Evolutionary conservation across 2,888 invertebrate species (phyloP).

Genomic region (Spatulosminthurus flaviceps): DNA sequence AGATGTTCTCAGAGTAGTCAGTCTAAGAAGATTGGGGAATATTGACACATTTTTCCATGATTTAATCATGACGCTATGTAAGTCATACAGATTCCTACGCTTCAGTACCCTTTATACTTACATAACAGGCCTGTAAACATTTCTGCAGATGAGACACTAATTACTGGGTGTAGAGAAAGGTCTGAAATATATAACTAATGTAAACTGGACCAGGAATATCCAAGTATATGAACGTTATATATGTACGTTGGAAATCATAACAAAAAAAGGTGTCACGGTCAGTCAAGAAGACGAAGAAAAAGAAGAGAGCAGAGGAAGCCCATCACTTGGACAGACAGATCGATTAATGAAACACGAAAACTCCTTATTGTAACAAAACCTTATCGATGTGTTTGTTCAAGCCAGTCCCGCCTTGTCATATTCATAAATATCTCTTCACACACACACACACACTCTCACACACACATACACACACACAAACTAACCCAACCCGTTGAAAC

Average conservation of each 20-base stretch:
- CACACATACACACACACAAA: too few relatives aligned
- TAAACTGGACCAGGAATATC: too few relatives aligned
- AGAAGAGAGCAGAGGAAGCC: background rate
- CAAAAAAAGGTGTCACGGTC: constrained; percentile 18
- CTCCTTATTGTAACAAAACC: constrained; percentile 18
- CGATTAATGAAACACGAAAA: constrained; percentile 9
- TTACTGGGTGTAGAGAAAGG: too few relatives aligned
- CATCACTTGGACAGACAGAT: constrained; percentile 11
- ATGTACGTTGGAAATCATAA: background rate
- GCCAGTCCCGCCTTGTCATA: constrained; percentile 4
- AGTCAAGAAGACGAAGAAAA: constrained; percentile 1
- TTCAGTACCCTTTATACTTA: too few relatives aligned
- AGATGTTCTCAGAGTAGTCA: background rate
- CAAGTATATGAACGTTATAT: too few relatives aligned
- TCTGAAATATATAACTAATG: too few relatives aligned
- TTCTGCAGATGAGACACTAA: too few relatives aligned
- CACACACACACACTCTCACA: too few relatives aligned
- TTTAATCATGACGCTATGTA: too few relatives aligned
- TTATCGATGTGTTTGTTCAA: constrained; percentile 18
- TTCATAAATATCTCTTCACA: background rate
- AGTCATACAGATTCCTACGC: too few relatives aligned
- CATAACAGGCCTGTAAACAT: too few relatives aligned
- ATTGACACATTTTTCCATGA: constrained; percentile 2
- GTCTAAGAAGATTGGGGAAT: background rate
- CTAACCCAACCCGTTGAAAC: background rate